phyloP scores from a whole-genome alignment of 2,797 vertebrate genomes.

The Ceyx erithaca region DNA sequence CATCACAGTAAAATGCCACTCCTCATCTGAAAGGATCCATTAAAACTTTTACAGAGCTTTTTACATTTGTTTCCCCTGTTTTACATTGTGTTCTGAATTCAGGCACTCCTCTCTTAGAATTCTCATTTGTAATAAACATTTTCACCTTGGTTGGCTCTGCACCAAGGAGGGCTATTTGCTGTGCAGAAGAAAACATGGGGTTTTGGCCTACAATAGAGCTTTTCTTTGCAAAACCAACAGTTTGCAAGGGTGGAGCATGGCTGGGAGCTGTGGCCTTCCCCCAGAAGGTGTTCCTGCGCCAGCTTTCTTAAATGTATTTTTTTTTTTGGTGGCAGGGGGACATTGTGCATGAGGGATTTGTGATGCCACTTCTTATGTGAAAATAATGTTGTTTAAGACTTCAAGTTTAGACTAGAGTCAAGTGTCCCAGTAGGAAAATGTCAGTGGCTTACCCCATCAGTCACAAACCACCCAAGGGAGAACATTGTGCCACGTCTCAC shows the following conservation, averaged over 20 bases:
- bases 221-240: background rate
- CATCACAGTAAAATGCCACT: slow-evolving; percentile 58
- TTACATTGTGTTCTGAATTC: slow-evolving; percentile 51
- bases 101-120: background rate
- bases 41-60: slow-evolving; percentile 61
- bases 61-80: slow-evolving; percentile 51
- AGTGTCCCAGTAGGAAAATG: background rate
- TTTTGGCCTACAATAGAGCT: background rate
- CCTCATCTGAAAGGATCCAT: slow-evolving; percentile 42
- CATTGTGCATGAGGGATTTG: background rate
- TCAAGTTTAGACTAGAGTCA: background rate
- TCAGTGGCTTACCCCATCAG: background rate
- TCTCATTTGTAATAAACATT: slow-evolving; percentile 15
- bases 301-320: background rate
- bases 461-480: background rate
- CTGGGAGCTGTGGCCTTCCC: fast-evolving
- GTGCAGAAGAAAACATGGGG: background rate
- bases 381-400: background rate
- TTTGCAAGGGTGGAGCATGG: background rate
- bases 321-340: background rate
- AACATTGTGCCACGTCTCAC: background rate
- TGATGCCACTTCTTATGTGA: background rate
- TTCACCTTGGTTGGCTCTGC: background rate
- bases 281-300: background rate
- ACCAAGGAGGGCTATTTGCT: background rate